A percentile compares a stretch with the other conserved stretches of the same genome.
Conservation (phyloP, 2,888 invertebrate species). For the Melanotus villosus region DNA sequence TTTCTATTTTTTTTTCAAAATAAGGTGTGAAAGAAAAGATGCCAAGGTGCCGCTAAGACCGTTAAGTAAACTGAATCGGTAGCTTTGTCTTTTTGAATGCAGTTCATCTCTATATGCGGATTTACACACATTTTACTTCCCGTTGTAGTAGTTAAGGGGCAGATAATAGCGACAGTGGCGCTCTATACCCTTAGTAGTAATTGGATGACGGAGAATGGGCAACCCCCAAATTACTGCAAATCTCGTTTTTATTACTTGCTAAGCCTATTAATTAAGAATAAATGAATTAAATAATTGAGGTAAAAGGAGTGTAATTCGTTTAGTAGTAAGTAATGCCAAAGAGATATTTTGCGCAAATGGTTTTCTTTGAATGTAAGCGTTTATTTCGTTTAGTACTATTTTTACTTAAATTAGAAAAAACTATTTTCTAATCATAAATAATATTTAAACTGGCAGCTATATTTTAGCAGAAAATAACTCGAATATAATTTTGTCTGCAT, state of each 20-base stretch:
- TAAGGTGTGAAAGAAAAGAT: no score
- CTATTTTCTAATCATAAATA: slow-evolving; percentile 13
- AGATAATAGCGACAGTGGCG: slow-evolving; percentile 63
- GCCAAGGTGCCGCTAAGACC: no score
- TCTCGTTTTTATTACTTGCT: slow-evolving; percentile 50
- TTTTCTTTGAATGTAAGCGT: no score
- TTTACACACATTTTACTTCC: slow-evolving; percentile 58
- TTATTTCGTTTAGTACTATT: no score
- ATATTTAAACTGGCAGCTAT: slow-evolving; percentile 9
- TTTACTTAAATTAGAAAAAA: no score
- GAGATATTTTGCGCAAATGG: no score
- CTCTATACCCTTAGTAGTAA: slow-evolving; percentile 62
- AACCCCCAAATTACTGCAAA: slow-evolving; percentile 60
- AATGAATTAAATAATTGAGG: slow-evolving; percentile 38
- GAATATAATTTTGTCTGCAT: slow-evolving; percentile 35
- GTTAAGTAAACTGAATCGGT: slow-evolving; percentile 38
- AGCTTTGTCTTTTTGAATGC: slow-evolving; percentile 38
- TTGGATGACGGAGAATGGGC: slow-evolving; percentile 63
- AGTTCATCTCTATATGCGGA: slow-evolving; percentile 46
- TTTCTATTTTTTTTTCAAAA: no score
- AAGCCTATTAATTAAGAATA: slow-evolving; percentile 44
- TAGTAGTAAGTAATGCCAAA: no score
- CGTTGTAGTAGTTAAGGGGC: slow-evolving; percentile 64
- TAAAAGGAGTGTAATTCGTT: neutral
- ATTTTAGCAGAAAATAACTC: slow-evolving; percentile 37